Evolutionary conservation across 2,888 invertebrate genomes (phyloP).

Genomic region (Neria commutata): DNA sequence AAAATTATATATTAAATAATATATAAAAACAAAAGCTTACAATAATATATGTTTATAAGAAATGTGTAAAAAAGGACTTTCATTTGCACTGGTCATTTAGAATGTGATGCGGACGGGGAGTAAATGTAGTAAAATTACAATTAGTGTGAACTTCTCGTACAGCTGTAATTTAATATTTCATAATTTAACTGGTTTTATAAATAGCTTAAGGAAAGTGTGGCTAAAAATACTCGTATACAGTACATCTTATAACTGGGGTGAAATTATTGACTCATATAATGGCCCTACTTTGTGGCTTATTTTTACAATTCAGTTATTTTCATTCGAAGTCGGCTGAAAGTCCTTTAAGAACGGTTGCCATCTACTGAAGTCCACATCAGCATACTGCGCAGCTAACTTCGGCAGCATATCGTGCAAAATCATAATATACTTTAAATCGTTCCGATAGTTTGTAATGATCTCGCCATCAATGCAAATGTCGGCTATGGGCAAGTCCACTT

Average conservation of each 20-base stretch:
- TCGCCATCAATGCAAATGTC: slow-evolving; percentile 41
- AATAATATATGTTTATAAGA: slow-evolving; percentile 39
- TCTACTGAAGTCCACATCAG: slow-evolving; percentile 34
- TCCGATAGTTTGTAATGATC: slow-evolving; percentile 38
- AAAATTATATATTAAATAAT: slow-evolving; percentile 18
- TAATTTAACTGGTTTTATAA: too few species aligned
- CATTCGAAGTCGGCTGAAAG: slow-evolving; percentile 17
- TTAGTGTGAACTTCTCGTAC: too few species aligned
- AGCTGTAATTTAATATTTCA: too few species aligned
- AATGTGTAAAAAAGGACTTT: slow-evolving; percentile 29
- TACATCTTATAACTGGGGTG: too few species aligned
- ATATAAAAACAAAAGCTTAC: slow-evolving; percentile 29
- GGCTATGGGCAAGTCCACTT: slow-evolving; percentile 44
- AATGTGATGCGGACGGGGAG: too few species aligned
- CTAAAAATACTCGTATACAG: too few species aligned
- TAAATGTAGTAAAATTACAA: too few species aligned
- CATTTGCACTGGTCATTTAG: too few species aligned
- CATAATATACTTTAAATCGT: slow-evolving; percentile 42
- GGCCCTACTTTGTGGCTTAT: background rate
- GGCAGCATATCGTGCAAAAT: slow-evolving; percentile 36
- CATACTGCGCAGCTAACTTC: slow-evolving; percentile 30
- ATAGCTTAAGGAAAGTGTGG: too few species aligned
- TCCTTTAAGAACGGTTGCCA: slow-evolving; percentile 36
- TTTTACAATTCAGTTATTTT: background rate
- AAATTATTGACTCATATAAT: too few species aligned